Evolutionary conservation across 2,888 invertebrate species (phyloP).

Genomic region (Acrobasis consociella): DNA sequence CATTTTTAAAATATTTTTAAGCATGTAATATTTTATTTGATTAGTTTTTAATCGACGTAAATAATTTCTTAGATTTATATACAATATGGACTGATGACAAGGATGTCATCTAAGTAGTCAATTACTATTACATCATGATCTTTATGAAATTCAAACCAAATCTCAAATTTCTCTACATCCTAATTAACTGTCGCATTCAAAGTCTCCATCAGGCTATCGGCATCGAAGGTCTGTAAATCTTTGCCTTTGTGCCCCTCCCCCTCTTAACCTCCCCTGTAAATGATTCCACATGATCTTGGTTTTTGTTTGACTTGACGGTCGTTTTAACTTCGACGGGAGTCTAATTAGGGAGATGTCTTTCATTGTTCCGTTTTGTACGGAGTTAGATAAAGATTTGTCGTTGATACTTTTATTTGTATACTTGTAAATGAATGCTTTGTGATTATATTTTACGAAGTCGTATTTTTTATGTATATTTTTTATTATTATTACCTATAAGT

Average conservation of each 20-base stretch:
- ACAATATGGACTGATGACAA: background rate
- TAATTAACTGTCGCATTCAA: conserved; percentile 17
- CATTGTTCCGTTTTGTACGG: background rate
- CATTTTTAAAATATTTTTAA: too few species aligned
- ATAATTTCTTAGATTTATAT: too few species aligned
- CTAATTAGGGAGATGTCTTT: conserved; percentile 55
- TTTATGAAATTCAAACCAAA: background rate
- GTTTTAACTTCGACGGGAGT: conserved; percentile 59
- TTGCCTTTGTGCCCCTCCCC: conserved; percentile 56
- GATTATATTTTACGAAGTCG: background rate
- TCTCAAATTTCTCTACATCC: background rate
- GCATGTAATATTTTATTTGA: too few species aligned
- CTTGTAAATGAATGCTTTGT: too few species aligned
- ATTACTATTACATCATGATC: background rate
- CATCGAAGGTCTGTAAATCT: conserved; percentile 42
- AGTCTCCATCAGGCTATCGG: conserved; percentile 30
- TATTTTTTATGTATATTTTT: too few species aligned
- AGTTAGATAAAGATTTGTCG: conserved; percentile 10
- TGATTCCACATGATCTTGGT: conserved; percentile 75
- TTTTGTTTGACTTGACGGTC: conserved; percentile 67
- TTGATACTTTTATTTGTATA: background rate
- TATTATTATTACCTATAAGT: too few species aligned
- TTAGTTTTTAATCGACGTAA: too few species aligned
- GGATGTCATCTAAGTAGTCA: background rate
- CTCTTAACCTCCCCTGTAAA: conserved; percentile 57